Evolutionary conservation across 2,888 invertebrate species (phyloP).

Genomic region (Dasysyrphus tricinctus): DNA sequence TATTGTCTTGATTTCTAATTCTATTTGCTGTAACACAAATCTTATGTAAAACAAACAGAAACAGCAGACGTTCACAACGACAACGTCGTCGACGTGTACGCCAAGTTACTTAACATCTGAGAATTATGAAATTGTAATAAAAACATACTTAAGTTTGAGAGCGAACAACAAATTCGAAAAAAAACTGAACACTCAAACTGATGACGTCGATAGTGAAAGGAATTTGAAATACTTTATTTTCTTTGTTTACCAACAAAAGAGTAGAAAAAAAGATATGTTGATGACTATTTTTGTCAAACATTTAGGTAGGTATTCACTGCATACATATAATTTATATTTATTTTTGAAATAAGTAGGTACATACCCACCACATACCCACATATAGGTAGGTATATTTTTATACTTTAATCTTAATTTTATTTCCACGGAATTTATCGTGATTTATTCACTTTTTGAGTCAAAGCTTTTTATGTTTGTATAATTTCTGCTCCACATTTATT

Average conservation of each 20-base stretch:
- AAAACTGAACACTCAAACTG: neutral
- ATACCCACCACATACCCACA: no score
- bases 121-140: slow-evolving; percentile 18
- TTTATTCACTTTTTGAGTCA: neutral
- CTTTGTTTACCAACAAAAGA: slow-evolving; percentile 18
- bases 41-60: slow-evolving; percentile 18
- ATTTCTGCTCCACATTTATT: no score
- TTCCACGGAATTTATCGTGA: neutral
- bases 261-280: neutral
- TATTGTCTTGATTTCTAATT: neutral
- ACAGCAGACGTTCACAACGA: slow-evolving; percentile 1
- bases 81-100: neutral
- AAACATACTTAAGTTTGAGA: neutral
- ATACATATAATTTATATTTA: neutral
- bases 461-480: neutral
- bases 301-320: neutral
- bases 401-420: neutral
- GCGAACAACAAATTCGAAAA: neutral
- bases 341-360: neutral
- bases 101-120: slow-evolving; percentile 14
- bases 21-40: neutral
- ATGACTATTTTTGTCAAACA: neutral
- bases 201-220: slow-evolving; percentile 36
- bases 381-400: no score
- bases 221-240: neutral